Evolutionary conservation across 2,797 vertebrate species (phyloP).

Genomic region (Scolopax rusticola): DNA sequence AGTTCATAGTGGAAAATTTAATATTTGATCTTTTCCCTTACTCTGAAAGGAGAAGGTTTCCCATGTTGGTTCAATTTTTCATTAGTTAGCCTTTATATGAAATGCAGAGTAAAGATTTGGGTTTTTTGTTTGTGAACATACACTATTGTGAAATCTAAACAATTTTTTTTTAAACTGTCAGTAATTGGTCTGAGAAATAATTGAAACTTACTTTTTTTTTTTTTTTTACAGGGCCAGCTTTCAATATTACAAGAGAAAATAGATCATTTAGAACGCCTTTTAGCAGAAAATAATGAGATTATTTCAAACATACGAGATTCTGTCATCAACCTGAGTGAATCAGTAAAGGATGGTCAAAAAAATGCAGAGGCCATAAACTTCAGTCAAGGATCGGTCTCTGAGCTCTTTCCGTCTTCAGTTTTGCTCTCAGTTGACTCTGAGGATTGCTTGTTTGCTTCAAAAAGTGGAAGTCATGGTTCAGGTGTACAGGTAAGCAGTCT

Average conservation of each 20-base stretch:
- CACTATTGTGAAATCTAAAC: not conserved
- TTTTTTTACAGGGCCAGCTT: constrained; percentile 85
- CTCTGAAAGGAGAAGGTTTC: not conserved
- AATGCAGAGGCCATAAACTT: constrained; percentile 77
- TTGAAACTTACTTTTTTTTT: not conserved
- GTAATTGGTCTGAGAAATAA: not conserved
- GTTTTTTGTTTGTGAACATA: not conserved
- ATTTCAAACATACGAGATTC: constrained; percentile 90
- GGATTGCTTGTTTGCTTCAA: constrained; percentile 84
- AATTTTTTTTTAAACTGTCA: not conserved
- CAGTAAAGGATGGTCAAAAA: constrained; percentile 81
- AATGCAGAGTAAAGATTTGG: not conserved
- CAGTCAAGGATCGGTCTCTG: constrained; percentile 75
- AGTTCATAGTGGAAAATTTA: not conserved
- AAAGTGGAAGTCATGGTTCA: constrained; percentile 66
- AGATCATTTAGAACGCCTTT: constrained; percentile 88
- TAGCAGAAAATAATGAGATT: constrained; percentile 92
- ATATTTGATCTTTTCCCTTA: not conserved
- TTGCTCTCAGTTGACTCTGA: constrained; percentile 72
- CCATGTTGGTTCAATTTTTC: not conserved
- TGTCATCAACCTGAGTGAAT: constrained; percentile 85
- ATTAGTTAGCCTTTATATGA: not conserved
- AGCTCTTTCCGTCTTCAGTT: constrained; percentile 59
- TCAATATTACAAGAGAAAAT: constrained; percentile 91
- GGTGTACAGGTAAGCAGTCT: constrained; percentile 84